phyloP scores from a whole-genome alignment of 2,113 vertebrate genomes.

The Strigops habroptila region DNA sequence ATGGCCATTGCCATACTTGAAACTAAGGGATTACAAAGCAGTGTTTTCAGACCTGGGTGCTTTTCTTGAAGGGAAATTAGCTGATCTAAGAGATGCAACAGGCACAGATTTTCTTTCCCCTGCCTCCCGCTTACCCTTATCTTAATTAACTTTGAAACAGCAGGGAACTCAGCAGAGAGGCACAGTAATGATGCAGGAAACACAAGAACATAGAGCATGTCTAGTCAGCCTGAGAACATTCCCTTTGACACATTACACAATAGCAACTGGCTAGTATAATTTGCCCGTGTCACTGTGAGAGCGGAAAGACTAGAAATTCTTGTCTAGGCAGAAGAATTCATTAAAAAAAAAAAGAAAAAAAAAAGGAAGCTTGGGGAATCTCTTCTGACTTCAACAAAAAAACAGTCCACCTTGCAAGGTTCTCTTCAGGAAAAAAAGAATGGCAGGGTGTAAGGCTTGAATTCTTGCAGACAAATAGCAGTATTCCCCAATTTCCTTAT shows the following conservation, averaged over 20 bases:
- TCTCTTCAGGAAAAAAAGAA: background rate
- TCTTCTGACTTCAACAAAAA: background rate
- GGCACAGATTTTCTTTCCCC: conserved; percentile 26
- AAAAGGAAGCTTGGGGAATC: background rate
- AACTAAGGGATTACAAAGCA: background rate
- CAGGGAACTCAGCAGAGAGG: conserved; percentile 56
- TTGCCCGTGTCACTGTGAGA: conserved; percentile 28
- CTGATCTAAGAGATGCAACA: conserved; percentile 51
- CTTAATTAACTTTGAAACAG: conserved; percentile 68
- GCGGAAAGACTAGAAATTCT: conserved; percentile 19
- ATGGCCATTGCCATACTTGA: background rate
- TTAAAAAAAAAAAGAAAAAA: background rate
- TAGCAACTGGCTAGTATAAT: conserved; percentile 49
- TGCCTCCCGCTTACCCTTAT: conserved; percentile 49
- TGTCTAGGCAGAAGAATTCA: background rate
- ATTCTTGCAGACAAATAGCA: background rate
- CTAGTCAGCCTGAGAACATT: conserved; percentile 61
- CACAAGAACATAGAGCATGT: conserved; percentile 58
- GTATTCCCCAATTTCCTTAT: background rate
- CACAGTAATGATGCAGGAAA: conserved; percentile 67
- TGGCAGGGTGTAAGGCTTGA: background rate
- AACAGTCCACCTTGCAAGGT: background rate
- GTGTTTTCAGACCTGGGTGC: conserved; percentile 32
- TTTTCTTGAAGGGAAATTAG: conserved; percentile 49
- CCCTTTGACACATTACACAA: conserved; percentile 64